Evolutionary conservation across 2,113 vertebrate species (phyloP).

Genomic region (Tamias sibiricus): DNA sequence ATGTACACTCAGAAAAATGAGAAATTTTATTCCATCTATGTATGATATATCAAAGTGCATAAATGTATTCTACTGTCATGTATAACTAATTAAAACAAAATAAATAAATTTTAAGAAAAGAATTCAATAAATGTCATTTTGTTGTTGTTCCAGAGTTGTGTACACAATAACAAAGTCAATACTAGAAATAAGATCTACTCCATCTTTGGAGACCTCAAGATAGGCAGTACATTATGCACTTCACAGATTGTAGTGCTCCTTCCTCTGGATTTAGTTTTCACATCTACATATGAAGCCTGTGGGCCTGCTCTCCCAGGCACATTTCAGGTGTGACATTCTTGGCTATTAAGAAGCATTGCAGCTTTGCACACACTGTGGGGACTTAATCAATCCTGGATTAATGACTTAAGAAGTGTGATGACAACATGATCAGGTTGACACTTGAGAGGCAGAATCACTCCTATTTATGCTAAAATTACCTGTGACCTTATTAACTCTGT

Average conservation of each 20-base stretch:
- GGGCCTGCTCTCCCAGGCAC: neutral
- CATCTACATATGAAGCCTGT: neutral
- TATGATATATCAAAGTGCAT: too few species aligned
- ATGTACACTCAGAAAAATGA: too few species aligned
- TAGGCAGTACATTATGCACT: neutral
- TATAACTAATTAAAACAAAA: too few species aligned
- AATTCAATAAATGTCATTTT: neutral
- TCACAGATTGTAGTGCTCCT: neutral
- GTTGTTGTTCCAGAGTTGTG: neutral
- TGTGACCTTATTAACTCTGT: conserved; percentile 71
- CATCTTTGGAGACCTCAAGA: neutral
- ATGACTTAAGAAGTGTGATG: neutral
- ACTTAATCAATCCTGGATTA: neutral
- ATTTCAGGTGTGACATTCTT: neutral
- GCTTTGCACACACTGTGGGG: neutral
- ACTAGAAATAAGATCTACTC: neutral
- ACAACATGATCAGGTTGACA: neutral
- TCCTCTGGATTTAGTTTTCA: neutral
- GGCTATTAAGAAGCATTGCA: neutral
- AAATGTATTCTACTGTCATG: too few species aligned
- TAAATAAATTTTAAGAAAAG: too few species aligned
- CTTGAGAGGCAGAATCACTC: too few species aligned
- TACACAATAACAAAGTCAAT: neutral
- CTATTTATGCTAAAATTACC: conserved; percentile 72
- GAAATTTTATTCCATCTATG: too few species aligned